phyloP scores from a whole-genome alignment of 2,113 vertebrate species.

The Tyrannus savana region DNA sequence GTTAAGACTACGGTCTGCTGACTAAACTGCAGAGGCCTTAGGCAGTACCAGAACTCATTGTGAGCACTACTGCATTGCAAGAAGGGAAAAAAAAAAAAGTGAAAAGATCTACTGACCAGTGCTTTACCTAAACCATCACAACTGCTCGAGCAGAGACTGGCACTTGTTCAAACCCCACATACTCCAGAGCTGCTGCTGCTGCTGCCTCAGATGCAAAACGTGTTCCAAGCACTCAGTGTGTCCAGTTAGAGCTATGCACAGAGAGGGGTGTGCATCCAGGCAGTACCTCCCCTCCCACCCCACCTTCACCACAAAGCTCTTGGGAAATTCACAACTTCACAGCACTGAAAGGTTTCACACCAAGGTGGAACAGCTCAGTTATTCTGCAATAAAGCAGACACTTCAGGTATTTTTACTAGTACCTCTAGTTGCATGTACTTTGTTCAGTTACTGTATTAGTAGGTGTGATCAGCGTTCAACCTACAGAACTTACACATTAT shows the following conservation, averaged over 20 bases:
- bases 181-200: slow-evolving; percentile 71
- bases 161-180: slow-evolving; percentile 42
- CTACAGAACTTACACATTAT: slow-evolving; percentile 30
- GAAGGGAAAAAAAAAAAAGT: slow-evolving; percentile 68
- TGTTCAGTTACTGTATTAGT: slow-evolving; percentile 26
- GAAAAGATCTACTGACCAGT: slow-evolving; percentile 71
- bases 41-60: slow-evolving; percentile 74
- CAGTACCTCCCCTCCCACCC: slow-evolving; percentile 38
- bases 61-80: slow-evolving; percentile 78
- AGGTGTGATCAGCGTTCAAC: slow-evolving; percentile 46
- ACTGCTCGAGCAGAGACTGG: slow-evolving; percentile 57
- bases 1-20: slow-evolving; percentile 78
- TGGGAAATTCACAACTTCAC: slow-evolving; percentile 59
- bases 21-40: slow-evolving; percentile 78
- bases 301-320: slow-evolving; percentile 46
- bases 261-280: slow-evolving; percentile 45
- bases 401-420: slow-evolving; percentile 15
- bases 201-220: slow-evolving; percentile 59
- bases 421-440: slow-evolving; percentile 51
- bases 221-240: slow-evolving; percentile 48
- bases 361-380: slow-evolving; percentile 23
- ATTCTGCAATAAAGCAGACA: slow-evolving; percentile 71
- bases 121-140: slow-evolving; percentile 73
- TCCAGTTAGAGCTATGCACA: slow-evolving; percentile 55
- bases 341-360: slow-evolving; percentile 47